A percentile compares a stretch with the other conserved stretches of the same genome.
Evolutionary conservation across 1,140 invertebrate species (phyloP).

Genomic region (Bombus confusus): DNA sequence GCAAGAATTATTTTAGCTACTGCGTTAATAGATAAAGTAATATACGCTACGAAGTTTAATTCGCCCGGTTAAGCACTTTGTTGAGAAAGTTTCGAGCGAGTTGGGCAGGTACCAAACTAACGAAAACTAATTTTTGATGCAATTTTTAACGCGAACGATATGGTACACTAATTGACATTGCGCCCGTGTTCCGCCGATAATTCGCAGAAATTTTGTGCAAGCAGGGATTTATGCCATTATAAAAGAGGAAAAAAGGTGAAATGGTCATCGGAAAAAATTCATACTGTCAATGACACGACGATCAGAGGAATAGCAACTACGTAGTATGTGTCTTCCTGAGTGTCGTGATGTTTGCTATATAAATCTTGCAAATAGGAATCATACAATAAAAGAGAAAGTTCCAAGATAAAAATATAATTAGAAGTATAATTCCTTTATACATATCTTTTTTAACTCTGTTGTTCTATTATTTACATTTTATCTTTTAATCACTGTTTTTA

Average conservation of each 20-base stretch:
- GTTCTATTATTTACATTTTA: background rate
- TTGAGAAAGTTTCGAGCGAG: background rate
- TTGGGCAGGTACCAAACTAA: background rate
- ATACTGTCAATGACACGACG: background rate
- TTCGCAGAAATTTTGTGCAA: background rate
- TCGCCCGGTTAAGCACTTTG: background rate
- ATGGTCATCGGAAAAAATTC: background rate
- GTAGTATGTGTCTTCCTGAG: background rate
- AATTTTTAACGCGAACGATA: conserved; percentile 10
- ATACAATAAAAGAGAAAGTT: background rate
- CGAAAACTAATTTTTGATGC: background rate
- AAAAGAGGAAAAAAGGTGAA: background rate
- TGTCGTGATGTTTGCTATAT: background rate
- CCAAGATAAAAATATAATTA: background rate
- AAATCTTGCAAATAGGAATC: background rate
- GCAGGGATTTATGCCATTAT: background rate
- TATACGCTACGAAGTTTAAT: background rate
- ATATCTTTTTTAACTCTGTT: too few relatives aligned
- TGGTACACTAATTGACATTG: background rate
- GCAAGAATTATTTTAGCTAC: background rate
- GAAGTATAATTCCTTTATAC: background rate
- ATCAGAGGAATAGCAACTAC: background rate
- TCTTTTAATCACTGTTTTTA: background rate
- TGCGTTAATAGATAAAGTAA: background rate
- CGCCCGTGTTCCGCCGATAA: background rate